Percentiles rank a stretch among this genome's conserved stretches.
These are phyloP conservation scores for Microtus montanus DNA, from an alignment of 2,113 vertebrate genomes.

Conservation along the genomic window DNA sequence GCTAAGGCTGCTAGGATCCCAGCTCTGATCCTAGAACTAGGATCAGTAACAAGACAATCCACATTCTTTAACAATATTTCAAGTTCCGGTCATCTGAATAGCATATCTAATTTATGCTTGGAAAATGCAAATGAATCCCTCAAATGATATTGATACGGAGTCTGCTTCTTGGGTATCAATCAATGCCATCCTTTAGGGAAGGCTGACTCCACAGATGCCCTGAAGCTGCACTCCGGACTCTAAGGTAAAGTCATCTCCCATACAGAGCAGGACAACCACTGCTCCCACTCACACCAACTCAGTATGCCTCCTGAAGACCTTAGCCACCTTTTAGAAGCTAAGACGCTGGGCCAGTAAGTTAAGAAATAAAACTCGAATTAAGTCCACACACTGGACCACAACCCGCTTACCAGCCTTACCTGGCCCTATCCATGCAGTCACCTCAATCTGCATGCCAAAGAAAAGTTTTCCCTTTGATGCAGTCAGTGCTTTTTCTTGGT, in stretches of 20 bases:
- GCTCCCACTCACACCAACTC: not conserved
- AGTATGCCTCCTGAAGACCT: not conserved
- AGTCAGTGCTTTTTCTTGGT: conserved; percentile 97
- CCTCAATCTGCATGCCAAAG: conserved; percentile 99
- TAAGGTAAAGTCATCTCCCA: not conserved
- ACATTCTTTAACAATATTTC: conserved; percentile 17
- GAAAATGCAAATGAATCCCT: conserved; percentile 24
- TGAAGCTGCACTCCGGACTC: not conserved
- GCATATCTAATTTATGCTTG: conserved; percentile 18
- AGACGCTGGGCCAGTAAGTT: not conserved
- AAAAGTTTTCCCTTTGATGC: conserved; percentile 99
- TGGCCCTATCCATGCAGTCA: conserved; percentile 97
- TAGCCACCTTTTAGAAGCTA: not conserved
- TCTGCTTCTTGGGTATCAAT: conserved; percentile 24
- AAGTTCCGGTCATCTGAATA: not conserved
- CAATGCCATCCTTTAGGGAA: conserved; percentile 22
- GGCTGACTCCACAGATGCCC: not conserved
- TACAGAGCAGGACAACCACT: conserved; percentile 5
- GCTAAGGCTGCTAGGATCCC: not conserved
- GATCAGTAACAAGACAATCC: not conserved
- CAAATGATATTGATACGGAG: not conserved
- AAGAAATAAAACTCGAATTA: not conserved
- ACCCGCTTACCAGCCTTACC: conserved; percentile 83
- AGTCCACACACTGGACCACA: not conserved
- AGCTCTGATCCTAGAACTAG: not conserved